Base-by-base conservation (phyloP, 1,140 invertebrate genomes). In the Coelopa frigida region DNA sequence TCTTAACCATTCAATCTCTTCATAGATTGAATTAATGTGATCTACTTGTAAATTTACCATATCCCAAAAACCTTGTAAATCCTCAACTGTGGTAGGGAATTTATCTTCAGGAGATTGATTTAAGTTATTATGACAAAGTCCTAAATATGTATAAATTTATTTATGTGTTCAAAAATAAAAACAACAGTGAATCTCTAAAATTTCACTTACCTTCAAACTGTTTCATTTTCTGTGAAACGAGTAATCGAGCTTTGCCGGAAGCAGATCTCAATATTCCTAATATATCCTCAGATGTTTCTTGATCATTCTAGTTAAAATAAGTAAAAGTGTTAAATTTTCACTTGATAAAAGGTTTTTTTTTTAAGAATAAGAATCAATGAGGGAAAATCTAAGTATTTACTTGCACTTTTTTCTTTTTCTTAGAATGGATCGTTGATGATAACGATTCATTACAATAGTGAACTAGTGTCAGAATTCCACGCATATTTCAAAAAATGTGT, bases 51-150 rank as follows among this genome's bases (percentile, higher is more conserved):
- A 77, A 67, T 83, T 82, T 6, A 97, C 89, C 89, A 97, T 94
- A 70, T 96, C 94, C 93, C 93, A 97, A 72, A 96, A 96, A 14
- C 94, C 94, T 56, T 87, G 87, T 43, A 96, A 74, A 70, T 97
- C 94, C 56, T 88, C 83, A 2, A 50, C 74, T 4, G 89, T 94
- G 3, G 91, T 94, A 27, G 86, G 85, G 67, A 92, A 93, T 49
- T 82, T 81, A 61, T 92, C 89, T 39, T 82, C 82, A 36, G 75
- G 76, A 12, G 78, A 71, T 61, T 85, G 79, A 64, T 80, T 82
- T 72, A 78, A 65, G 54, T 78, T 77, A 52, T 78, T 77, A 59
- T 77, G 73, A 55, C 77, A 78, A 36, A 78, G 67, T 43, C 77
- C 76, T 78, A 66, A 11, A 71, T 66, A 26, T 46, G 24, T 41